Percentiles rank a stretch among this genome's conserved stretches.
These are phyloP conservation scores for Oxycera nigricornis DNA, from an alignment of 2,888 invertebrate species.

Conservation along the genomic window DNA sequence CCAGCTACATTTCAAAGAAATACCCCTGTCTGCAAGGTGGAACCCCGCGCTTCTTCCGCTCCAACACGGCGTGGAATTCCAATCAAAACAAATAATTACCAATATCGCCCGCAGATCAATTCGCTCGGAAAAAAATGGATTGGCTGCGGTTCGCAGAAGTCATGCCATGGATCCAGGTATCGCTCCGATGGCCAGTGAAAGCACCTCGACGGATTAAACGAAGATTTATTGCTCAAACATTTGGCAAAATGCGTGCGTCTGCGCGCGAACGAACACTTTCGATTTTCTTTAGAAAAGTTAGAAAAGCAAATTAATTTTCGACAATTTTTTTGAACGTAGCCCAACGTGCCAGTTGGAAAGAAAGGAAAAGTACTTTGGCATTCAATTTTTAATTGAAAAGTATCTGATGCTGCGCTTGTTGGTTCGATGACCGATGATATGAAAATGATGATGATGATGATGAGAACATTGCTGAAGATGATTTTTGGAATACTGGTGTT, in stretches of 20 bases:
- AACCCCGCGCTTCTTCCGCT: neutral
- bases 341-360: neutral
- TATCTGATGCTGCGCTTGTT: no score
- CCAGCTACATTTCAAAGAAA: neutral
- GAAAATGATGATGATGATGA: no score
- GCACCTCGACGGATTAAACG: neutral
- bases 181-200: neutral
- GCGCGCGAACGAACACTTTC: neutral
- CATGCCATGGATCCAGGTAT: neutral
- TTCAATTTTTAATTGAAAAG: neutral
- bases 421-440: no score
- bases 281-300: neutral
- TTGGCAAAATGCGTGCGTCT: neutral
- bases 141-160: no score
- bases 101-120: no score
- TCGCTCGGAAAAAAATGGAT: no score
- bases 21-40: neutral
- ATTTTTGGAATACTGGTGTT: neutral
- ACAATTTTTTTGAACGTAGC: neutral
- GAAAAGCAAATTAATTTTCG: neutral
- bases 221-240: neutral
- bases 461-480: no score
- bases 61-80: no score
- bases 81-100: no score
- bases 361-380: neutral